Percentiles rank a stretch among this genome's conserved stretches.
phyloP scores from a whole-genome alignment of 2,888 invertebrate species.

The Ormyrus pomaceus region DNA sequence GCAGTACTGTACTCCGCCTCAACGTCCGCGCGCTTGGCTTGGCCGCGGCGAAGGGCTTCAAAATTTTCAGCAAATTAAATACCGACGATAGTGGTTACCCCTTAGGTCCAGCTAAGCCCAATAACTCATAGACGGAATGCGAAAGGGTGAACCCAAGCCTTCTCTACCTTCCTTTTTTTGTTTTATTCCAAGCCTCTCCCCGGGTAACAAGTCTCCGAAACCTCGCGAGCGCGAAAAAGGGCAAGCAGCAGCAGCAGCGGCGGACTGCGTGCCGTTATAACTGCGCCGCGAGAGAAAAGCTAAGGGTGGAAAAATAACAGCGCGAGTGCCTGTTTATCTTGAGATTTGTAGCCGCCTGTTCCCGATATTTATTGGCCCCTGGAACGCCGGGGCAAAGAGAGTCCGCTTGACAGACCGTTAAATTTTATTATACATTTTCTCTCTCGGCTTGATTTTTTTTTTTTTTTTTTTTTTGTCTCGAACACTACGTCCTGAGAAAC shows the following conservation, averaged over 20 bases:
- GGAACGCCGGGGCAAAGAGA: slow-evolving; percentile 28
- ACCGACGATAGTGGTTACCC: slow-evolving; percentile 68
- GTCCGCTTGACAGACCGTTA: slow-evolving; percentile 68
- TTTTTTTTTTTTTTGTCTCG: slow-evolving; percentile 1
- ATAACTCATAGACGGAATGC: slow-evolving; percentile 71
- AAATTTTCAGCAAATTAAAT: slow-evolving; percentile 67
- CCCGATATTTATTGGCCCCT: slow-evolving; percentile 70
- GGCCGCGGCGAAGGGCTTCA: slow-evolving; percentile 53
- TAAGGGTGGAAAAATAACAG: slow-evolving; percentile 68
- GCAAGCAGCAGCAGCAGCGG: slow-evolving; percentile 2
- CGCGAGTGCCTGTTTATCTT: slow-evolving; percentile 69
- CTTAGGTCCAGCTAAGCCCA: slow-evolving; percentile 64
- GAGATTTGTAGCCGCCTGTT: slow-evolving; percentile 71
- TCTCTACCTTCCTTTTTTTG: slow-evolving; percentile 22
- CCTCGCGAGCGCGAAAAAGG: slow-evolving; percentile 46
- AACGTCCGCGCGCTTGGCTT: slow-evolving; percentile 28
- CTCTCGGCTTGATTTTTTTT: slow-evolving; percentile 16
- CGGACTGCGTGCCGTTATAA: slow-evolving; percentile 45
- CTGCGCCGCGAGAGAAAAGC: slow-evolving; percentile 59
- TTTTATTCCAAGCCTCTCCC: slow-evolving; percentile 15
- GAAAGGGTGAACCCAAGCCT: slow-evolving; percentile 64
- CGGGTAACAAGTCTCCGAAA: slow-evolving; percentile 41
- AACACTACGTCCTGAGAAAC: neutral
- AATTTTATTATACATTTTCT: slow-evolving; percentile 69
- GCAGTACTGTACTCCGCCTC: slow-evolving; percentile 34